Percentiles rank a stretch among this genome's conserved stretches.
Evolutionary conservation across 1,140 invertebrate species (phyloP).

Genomic region (Antheraea mylitta): DNA sequence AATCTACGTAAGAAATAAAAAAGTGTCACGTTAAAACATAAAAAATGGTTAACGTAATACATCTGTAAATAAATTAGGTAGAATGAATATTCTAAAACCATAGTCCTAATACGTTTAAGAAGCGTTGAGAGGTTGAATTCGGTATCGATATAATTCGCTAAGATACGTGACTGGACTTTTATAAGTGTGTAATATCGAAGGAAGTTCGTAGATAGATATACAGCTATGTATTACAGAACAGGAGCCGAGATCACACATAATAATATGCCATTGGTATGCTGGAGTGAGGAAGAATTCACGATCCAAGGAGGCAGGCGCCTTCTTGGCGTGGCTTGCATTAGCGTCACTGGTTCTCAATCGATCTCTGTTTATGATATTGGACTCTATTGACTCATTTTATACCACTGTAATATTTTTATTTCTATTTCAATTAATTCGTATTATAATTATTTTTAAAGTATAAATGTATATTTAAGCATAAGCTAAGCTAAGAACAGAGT

Average conservation of each 20-base stretch:
- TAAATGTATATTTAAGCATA: too few species aligned
- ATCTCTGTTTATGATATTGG: not conserved
- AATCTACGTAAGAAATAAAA: too few species aligned
- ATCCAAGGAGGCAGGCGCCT: constrained; percentile 59
- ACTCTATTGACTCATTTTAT: too few species aligned
- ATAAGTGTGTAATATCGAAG: constrained; percentile 49
- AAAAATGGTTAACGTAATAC: too few species aligned
- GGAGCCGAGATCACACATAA: constrained; percentile 65
- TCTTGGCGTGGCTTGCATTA: constrained; percentile 20
- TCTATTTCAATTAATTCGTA: too few species aligned
- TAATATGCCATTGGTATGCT: constrained; percentile 72
- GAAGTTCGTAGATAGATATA: constrained; percentile 32
- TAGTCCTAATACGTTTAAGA: too few species aligned
- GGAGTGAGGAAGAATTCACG: constrained; percentile 61
- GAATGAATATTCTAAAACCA: too few species aligned
- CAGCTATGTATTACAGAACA: constrained; percentile 51
- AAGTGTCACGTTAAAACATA: too few species aligned
- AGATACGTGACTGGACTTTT: constrained; percentile 45
- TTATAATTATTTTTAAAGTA: too few species aligned
- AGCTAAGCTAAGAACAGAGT: too few species aligned
- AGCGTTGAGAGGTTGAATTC: constrained; percentile 18
- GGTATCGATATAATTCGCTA: constrained; percentile 44
- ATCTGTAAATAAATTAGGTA: too few species aligned
- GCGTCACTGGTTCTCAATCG: not conserved
- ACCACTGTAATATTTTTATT: too few species aligned